Evolutionary conservation across 1,140 invertebrate species (phyloP), one percentile per base, ranked within the genome.

Genomic region (Hermatobates lingyangjiaoensis): DNA sequence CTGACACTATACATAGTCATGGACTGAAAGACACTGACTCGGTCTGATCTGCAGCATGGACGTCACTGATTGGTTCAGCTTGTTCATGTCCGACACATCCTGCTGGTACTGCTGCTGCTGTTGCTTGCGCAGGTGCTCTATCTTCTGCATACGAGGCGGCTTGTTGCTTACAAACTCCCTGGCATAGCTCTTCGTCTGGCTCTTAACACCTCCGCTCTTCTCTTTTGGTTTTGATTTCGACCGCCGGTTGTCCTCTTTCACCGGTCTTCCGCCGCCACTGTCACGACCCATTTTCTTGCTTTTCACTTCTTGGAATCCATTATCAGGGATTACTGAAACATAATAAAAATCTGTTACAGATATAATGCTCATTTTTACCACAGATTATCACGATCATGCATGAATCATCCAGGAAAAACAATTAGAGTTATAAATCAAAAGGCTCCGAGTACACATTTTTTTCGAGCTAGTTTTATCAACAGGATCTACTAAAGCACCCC

Each of bases 261-360:
- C 74, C 71, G 59, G 72, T 72, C 58, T 77, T 62, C 52, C 62
- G 55, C 58, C 73, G 68, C 40, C 20, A 10, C 27, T 39, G 2
- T 79, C 75, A 58, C 80, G 79, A 0, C 73, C 73, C 56, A 73
- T 78, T 59, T 87, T 87, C 61, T 87, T 87, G 34, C 80, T 85
- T 40, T 81, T 75, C 1, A 89, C 87, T 64, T 91, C 86, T 64
- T 88, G 85, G 64, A 90, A 90, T 39, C 84, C 85, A 59, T 81
- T 72, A 46, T 70, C 67, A 55, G 48, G 21, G 52, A 46, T 47
- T 54, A 56, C 46, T 47, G 18, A 45, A 45, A 42, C 18, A 34
- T 7, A 34, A 7, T 15, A 34, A 34, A 34, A 34, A 34, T 34
- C 7, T 34, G 15, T 34, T 7, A 7, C 28, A 34, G 28, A 34